A percentile compares a stretch with the other conserved stretches of the same genome.
Conservation (phyloP, 2,797 vertebrate species). For the Limnodromus scolopaceus region DNA sequence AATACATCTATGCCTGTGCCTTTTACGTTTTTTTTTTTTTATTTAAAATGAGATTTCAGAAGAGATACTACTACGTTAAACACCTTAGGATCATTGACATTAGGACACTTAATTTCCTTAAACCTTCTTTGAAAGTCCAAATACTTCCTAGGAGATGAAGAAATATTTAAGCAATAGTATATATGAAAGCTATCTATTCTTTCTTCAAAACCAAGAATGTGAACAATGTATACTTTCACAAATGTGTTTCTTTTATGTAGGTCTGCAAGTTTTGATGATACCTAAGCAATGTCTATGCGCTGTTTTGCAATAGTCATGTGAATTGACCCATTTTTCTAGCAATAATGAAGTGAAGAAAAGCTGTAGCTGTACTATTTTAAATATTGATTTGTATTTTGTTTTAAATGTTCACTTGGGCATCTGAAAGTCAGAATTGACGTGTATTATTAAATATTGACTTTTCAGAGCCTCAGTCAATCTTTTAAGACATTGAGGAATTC, state of each 20-base stretch:
- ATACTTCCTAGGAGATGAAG: background rate
- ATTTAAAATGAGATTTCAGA: background rate
- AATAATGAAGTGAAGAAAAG: background rate
- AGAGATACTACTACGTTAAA: background rate
- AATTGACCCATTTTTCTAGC: background rate
- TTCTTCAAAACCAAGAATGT: background rate
- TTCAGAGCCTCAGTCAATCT: background rate
- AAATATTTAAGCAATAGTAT: background rate
- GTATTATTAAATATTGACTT: background rate
- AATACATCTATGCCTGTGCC: background rate
- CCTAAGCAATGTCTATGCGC: background rate
- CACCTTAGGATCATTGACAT: background rate
- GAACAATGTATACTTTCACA: background rate
- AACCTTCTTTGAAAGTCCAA: background rate
- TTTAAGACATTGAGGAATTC: background rate
- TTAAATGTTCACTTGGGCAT: background rate
- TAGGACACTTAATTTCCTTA: background rate
- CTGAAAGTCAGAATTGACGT: background rate
- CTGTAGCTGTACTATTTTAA: background rate
- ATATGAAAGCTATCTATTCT: background rate
- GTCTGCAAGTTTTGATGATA: background rate
- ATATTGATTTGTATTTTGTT: background rate
- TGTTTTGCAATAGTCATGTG: background rate
- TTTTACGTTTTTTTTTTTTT: background rate
- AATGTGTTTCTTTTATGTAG: background rate